These are phyloP conservation scores for Metellina segmentata DNA, from an alignment of 2,888 invertebrate species.

Conservation along the genomic window DNA sequence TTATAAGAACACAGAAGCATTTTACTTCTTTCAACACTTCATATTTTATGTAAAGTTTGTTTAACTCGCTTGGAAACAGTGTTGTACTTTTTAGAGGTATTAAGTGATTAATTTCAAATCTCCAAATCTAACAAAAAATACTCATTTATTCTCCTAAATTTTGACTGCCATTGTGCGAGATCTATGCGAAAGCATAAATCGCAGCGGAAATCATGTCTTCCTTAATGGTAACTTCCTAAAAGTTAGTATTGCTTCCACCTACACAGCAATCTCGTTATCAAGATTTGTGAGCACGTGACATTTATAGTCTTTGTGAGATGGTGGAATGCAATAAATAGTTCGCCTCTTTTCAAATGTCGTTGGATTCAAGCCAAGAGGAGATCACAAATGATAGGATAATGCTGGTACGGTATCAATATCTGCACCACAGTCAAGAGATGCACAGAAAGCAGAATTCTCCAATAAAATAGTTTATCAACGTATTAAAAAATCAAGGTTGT, in stretches of 20 bases:
- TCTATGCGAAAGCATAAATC: neutral
- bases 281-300: constrained; percentile 38
- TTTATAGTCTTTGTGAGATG: constrained; percentile 23
- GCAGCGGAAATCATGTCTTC: constrained; percentile 13
- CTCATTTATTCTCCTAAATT: neutral
- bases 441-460: too few relatives aligned
- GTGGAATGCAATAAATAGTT: constrained; percentile 13
- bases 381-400: neutral
- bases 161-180: neutral
- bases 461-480: too few relatives aligned
- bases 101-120: neutral
- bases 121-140: neutral
- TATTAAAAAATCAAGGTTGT: too few relatives aligned
- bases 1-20: too few relatives aligned
- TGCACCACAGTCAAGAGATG: too few relatives aligned
- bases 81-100: neutral
- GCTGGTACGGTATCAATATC: too few relatives aligned
- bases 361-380: constrained; percentile 16
- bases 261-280: constrained; percentile 12
- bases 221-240: constrained; percentile 5
- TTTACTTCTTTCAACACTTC: too few relatives aligned
- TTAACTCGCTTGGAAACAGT: neutral
- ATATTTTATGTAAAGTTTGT: too few relatives aligned
- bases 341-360: constrained; percentile 11
- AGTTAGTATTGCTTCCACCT: constrained; percentile 12